A percentile compares a stretch with the other conserved stretches of the same genome.
Conservation (phyloP, 92 coral and sea anemone species). For the Parazoanthus darwini region DNA sequence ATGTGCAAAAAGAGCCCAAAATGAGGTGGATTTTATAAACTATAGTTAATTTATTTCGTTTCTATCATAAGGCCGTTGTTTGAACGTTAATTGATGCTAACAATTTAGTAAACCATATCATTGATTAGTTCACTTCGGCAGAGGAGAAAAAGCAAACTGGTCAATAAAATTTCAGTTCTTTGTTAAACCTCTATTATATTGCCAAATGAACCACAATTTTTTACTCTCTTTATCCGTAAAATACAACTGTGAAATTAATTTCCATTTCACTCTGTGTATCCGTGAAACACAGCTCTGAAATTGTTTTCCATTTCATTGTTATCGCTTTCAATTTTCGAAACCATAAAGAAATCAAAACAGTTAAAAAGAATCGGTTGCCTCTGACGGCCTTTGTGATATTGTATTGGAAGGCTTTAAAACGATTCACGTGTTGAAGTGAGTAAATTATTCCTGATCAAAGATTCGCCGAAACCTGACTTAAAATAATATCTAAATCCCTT, state of each 20-base stretch:
- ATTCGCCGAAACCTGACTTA: not conserved
- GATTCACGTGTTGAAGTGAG: slow-evolving; percentile 11
- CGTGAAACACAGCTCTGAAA: not conserved
- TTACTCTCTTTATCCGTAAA: not conserved
- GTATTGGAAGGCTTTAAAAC: not conserved
- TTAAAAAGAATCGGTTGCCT: not conserved
- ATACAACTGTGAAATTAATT: not conserved
- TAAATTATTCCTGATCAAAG: not conserved
- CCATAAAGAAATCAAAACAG: not conserved
- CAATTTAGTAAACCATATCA: not conserved
- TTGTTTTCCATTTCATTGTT: not conserved
- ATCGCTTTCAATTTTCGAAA: not conserved
- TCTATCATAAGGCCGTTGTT: not conserved
- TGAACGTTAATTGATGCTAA: not conserved
- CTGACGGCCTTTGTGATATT: not conserved
- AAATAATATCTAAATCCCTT: not conserved
- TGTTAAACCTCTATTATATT: not conserved
- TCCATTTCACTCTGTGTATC: not conserved
- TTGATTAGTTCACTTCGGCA: not conserved
- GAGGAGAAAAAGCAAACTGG: not conserved
- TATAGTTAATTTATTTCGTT: too few relatives aligned
- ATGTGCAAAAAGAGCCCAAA: not conserved
- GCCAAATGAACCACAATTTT: not conserved
- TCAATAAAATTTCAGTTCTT: not conserved
- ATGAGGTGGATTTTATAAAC: too few relatives aligned